Evolutionary conservation across 2,797 vertebrate genomes (phyloP).

Genomic region (Danio kyathit): DNA sequence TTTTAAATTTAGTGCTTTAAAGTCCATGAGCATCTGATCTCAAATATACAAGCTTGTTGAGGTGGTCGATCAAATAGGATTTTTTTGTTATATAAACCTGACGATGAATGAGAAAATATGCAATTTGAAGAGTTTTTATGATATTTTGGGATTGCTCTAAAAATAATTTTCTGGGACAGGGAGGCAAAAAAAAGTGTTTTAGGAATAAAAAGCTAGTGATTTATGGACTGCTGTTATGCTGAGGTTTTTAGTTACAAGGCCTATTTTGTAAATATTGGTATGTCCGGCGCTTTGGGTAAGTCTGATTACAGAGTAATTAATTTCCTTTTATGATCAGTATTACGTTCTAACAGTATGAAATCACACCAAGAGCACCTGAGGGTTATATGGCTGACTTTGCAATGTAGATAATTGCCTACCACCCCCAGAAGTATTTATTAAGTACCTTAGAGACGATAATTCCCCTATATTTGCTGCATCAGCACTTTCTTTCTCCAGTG

Average conservation of each 20-base stretch:
- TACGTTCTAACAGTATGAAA: slow-evolving; percentile 45
- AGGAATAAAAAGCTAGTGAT: slow-evolving; percentile 62
- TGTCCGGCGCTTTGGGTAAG: slow-evolving; percentile 62
- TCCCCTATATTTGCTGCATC: neutral
- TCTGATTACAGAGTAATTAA: slow-evolving; percentile 67
- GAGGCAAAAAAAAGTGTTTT: slow-evolving; percentile 31
- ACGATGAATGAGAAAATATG: slow-evolving; percentile 11
- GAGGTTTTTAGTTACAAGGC: slow-evolving; percentile 50
- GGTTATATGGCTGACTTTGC: slow-evolving; percentile 11
- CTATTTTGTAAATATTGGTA: slow-evolving; percentile 60
- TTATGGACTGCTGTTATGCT: slow-evolving; percentile 61
- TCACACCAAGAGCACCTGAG: slow-evolving; percentile 21
- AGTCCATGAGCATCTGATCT: neutral
- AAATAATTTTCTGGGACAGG: slow-evolving; percentile 65
- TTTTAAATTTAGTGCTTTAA: slow-evolving; percentile 22
- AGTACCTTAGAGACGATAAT: slow-evolving; percentile 2
- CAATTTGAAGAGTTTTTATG: slow-evolving; percentile 1
- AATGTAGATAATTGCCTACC: slow-evolving; percentile 5
- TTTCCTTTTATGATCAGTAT: slow-evolving; percentile 38
- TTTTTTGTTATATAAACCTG: neutral
- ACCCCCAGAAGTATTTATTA: slow-evolving; percentile 1
- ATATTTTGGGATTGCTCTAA: slow-evolving; percentile 54
- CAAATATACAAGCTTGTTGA: neutral
- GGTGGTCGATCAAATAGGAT: slow-evolving; percentile 2
- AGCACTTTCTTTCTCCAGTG: neutral